Evolutionary conservation across 2,113 vertebrate species (phyloP).

Genomic region (human (Homo sapiens)): GRCh38 chr6:13124501-13125000

Average conservation of each 20-base stretch:
- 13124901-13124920: too few relatives aligned
- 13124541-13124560: neutral
- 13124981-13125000: neutral
- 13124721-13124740: too few relatives aligned
- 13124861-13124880: neutral
- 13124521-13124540: neutral
- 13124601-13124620: neutral
- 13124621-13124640: neutral
- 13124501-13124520: neutral
- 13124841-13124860: too few relatives aligned
- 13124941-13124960: neutral
- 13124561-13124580: neutral
- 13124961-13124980: neutral
- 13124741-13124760: neutral
- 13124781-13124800: accelerated
- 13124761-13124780: accelerated
- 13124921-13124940: neutral
- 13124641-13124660: neutral
- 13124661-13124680: neutral
- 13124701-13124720: neutral
- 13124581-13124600: neutral
- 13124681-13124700: neutral
- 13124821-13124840: neutral
- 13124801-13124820: neutral
- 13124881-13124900: neutral